Percentiles rank a stretch among this genome's conserved stretches.
Conservation (phyloP, 2,888 invertebrate species). For the Aquatica leii region DNA sequence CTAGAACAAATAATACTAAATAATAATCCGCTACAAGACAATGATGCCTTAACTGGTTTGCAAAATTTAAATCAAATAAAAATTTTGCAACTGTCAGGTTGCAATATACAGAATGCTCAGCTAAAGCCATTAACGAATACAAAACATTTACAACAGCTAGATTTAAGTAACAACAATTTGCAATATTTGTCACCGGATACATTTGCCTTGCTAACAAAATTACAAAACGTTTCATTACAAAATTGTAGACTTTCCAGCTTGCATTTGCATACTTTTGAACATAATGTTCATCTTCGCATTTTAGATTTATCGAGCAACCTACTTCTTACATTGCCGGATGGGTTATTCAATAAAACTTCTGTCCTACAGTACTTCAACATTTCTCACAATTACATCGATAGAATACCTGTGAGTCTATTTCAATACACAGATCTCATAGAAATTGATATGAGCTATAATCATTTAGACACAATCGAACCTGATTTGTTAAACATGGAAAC, state of each 20-base stretch:
- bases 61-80: neutral
- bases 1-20: constrained; percentile 40
- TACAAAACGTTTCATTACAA: constrained; percentile 36
- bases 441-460: constrained; percentile 45
- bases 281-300: constrained; percentile 33
- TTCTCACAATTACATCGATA: constrained; percentile 39
- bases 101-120: constrained; percentile 25
- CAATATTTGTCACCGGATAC: constrained; percentile 37
- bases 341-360: constrained; percentile 33
- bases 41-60: neutral
- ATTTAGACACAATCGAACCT: constrained; percentile 31
- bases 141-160: neutral
- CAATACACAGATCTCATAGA: constrained; percentile 33
- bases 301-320: constrained; percentile 40
- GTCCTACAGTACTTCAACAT: constrained; percentile 37
- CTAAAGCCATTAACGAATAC: neutral
- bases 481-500: constrained; percentile 39
- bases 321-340: constrained; percentile 36
- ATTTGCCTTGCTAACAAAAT: constrained; percentile 27
- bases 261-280: constrained; percentile 36
- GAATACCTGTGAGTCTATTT: constrained; percentile 39
- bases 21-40: constrained; percentile 33
- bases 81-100: neutral
- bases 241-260: constrained; percentile 38
- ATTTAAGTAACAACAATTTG: neutral